A percentile compares a stretch with the other conserved stretches of the same genome.
These are phyloP conservation scores for Diadema setosum DNA, from an alignment of 35 echinoderm and acorn worm genomes.

Conservation along the genomic window DNA sequence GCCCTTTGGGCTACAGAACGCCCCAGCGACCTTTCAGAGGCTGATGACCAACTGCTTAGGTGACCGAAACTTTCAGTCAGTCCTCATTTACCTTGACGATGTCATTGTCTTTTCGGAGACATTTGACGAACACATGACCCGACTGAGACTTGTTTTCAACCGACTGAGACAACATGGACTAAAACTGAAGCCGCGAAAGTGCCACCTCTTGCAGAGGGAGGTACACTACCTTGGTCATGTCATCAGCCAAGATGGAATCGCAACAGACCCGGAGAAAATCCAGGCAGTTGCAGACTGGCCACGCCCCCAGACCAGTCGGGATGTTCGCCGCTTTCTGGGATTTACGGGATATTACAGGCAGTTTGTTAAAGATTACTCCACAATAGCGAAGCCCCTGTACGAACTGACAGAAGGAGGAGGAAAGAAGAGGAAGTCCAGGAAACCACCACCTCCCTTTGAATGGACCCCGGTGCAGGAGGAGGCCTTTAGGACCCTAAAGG, in stretches of 20 bases:
- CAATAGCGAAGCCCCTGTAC: slow-evolving; percentile 25
- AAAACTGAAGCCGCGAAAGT: slow-evolving; percentile 24
- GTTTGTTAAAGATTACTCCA: slow-evolving; percentile 9
- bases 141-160: neutral
- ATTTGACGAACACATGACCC: slow-evolving; percentile 30
- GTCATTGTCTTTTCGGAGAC: slow-evolving; percentile 24
- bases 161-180: slow-evolving; percentile 36
- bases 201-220: neutral
- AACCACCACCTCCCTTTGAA: neutral
- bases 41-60: slow-evolving; percentile 5
- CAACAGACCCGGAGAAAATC: slow-evolving; percentile 16
- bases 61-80: neutral
- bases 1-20: slow-evolving; percentile 36
- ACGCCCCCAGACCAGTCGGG: neutral
- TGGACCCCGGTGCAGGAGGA: slow-evolving; percentile 17
- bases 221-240: slow-evolving; percentile 40
- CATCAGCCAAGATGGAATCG: slow-evolving; percentile 4
- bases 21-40: slow-evolving; percentile 21
- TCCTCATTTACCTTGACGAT: neutral
- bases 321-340: neutral
- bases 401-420: neutral
- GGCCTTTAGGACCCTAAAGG: slow-evolving; percentile 28
- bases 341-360: slow-evolving; percentile 37
- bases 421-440: neutral
- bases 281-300: neutral